phyloP scores from a whole-genome alignment of 2,888 invertebrate species.

The Cancer borealis region DNA sequence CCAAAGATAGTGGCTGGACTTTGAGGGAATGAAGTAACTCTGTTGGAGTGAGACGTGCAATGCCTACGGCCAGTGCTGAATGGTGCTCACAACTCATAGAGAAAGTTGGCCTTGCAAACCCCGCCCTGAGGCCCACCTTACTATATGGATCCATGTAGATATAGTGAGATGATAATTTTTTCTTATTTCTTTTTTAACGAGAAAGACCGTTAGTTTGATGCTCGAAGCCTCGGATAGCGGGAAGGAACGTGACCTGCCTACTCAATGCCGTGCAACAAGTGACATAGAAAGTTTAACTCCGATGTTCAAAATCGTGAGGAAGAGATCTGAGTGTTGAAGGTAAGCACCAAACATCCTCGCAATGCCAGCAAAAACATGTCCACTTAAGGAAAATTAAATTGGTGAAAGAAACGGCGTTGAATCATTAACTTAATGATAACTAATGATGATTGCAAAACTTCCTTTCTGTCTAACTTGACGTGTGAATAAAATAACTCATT shows the following conservation, averaged over 20 bases:
- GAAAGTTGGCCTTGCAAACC: slow-evolving; percentile 3
- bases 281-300: not conserved
- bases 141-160: not conserved
- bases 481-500: not conserved
- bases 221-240: not conserved
- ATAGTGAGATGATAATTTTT: not conserved
- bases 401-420: no score
- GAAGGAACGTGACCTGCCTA: not conserved
- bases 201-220: not conserved
- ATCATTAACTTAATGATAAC: no score
- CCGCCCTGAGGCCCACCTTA: not conserved
- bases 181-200: not conserved
- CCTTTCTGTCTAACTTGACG: not conserved
- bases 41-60: not conserved
- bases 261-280: not conserved
- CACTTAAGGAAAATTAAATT: not conserved
- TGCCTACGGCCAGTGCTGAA: not conserved
- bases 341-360: not conserved
- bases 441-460: no score
- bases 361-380: not conserved
- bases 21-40: not conserved
- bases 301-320: not conserved
- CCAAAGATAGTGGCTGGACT: not conserved
- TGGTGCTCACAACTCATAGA: not conserved
- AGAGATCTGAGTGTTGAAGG: not conserved